Percentiles rank a stretch among this genome's conserved stretches.
Evolutionary conservation across 2,888 invertebrate species (phyloP).

Genomic region (Drosophila suboccidentalis): DNA sequence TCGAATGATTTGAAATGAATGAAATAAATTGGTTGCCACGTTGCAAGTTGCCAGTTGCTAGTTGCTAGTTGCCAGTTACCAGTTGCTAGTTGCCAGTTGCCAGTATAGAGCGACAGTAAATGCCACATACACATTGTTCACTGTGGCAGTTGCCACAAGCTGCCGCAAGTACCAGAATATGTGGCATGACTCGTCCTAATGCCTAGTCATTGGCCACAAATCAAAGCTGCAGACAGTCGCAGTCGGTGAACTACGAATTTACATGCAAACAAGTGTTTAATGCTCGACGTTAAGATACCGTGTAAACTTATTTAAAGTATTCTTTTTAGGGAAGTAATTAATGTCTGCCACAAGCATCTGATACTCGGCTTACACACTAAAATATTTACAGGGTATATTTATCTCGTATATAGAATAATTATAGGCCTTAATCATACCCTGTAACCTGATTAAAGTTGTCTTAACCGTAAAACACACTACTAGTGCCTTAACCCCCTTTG

Average conservation of each 20-base stretch:
- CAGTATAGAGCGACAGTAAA: constrained; percentile 33
- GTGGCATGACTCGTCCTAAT: constrained; percentile 25
- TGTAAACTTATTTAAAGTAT: not conserved
- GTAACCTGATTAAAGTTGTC: no score
- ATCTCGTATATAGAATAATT: no score
- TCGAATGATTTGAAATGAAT: constrained; percentile 64
- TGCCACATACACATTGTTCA: constrained; percentile 45
- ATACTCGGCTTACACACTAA: no score
- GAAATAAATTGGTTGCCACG: constrained; percentile 61
- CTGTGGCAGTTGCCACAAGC: constrained; percentile 21
- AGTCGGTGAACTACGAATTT: not conserved
- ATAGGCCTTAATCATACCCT: no score
- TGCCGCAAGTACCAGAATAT: constrained; percentile 21
- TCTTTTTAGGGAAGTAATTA: not conserved
- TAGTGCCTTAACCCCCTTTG: no score
- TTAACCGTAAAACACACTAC: no score
- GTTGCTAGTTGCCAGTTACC: constrained; percentile 4
- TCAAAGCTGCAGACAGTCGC: constrained; percentile 13
- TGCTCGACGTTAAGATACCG: constrained; percentile 14
- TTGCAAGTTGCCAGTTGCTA: constrained; percentile 16
- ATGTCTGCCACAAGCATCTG: no score
- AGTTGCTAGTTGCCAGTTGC: constrained; percentile 1
- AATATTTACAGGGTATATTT: not conserved
- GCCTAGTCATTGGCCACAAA: constrained; percentile 23
- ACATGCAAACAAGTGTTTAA: not conserved